A percentile compares a stretch with the other conserved stretches of the same genome.
Conservation (phyloP, 1,140 invertebrate species). For the Glossosoma conforme region DNA sequence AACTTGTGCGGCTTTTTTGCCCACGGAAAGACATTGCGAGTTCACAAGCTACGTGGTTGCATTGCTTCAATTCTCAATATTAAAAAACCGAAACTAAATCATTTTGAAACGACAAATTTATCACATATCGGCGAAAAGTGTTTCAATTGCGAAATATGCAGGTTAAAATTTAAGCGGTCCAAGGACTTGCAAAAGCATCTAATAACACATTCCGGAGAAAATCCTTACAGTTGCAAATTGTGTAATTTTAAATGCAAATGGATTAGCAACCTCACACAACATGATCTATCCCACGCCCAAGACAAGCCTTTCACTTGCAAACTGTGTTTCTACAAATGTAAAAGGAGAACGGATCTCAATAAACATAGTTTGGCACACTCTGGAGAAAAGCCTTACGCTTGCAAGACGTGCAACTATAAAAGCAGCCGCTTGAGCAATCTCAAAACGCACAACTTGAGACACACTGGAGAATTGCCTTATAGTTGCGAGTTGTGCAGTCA, state of each 20-base stretch:
- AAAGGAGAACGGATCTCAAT: constrained; percentile 56
- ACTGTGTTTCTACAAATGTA: not conserved
- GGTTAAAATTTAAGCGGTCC: not conserved
- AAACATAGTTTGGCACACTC: constrained; percentile 87
- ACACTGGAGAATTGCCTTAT: constrained; percentile 60
- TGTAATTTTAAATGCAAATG: no score
- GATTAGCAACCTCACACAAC: no score
- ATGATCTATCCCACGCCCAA: no score
- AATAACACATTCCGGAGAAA: constrained; percentile 75
- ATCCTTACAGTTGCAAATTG: no score
- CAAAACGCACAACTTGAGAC: constrained; percentile 84
- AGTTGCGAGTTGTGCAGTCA: constrained; percentile 13
- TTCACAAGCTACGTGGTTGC: no score
- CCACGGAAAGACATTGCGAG: no score
- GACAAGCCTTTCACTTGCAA: no score
- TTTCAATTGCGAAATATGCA: constrained; percentile 8
- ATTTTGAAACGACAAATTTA: no score
- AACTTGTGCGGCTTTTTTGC: no score
- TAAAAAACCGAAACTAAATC: no score
- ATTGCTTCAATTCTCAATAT: no score
- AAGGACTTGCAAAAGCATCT: constrained; percentile 67
- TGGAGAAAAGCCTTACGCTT: constrained; percentile 79
- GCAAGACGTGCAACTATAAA: constrained; percentile 76
- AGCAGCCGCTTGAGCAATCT: constrained; percentile 89
- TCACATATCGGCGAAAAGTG: no score